These are phyloP conservation scores for Erebia aethiops DNA, from an alignment of 2,888 invertebrate genomes.

Conservation along the genomic window DNA sequence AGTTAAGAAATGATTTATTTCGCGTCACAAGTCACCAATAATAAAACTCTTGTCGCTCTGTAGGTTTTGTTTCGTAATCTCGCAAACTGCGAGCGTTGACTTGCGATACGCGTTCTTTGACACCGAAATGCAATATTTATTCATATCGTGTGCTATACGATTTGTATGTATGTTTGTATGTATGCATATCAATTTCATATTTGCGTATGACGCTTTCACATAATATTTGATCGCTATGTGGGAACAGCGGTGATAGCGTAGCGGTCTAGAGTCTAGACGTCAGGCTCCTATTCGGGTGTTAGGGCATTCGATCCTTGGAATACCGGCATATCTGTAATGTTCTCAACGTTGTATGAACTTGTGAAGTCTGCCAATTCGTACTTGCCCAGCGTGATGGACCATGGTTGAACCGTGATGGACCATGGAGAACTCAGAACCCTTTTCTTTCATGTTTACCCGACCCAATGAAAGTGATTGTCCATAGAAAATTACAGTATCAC, in stretches of 20 bases:
- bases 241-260: not conserved
- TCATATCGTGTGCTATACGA: slow-evolving; percentile 10
- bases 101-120: slow-evolving; percentile 60
- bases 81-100: slow-evolving; percentile 56
- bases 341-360: too few relatives aligned
- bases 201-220: slow-evolving; percentile 7
- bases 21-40: slow-evolving; percentile 36
- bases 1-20: too few relatives aligned
- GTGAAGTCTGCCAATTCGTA: too few relatives aligned
- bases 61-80: slow-evolving; percentile 54
- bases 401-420: too few relatives aligned
- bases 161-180: not conserved
- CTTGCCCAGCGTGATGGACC: too few relatives aligned
- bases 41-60: slow-evolving; percentile 48
- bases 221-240: not conserved
- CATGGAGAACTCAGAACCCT: too few relatives aligned
- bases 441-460: too few relatives aligned
- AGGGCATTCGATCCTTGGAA: not conserved
- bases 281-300: not conserved
- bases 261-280: not conserved
- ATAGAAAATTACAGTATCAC: too few relatives aligned
- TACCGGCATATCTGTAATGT: not conserved
- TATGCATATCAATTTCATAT: slow-evolving; percentile 15
- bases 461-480: too few relatives aligned
- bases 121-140: slow-evolving; percentile 44